phyloP scores from a whole-genome alignment of 2,113 vertebrate species.

The Melanerpes formicivorus region DNA sequence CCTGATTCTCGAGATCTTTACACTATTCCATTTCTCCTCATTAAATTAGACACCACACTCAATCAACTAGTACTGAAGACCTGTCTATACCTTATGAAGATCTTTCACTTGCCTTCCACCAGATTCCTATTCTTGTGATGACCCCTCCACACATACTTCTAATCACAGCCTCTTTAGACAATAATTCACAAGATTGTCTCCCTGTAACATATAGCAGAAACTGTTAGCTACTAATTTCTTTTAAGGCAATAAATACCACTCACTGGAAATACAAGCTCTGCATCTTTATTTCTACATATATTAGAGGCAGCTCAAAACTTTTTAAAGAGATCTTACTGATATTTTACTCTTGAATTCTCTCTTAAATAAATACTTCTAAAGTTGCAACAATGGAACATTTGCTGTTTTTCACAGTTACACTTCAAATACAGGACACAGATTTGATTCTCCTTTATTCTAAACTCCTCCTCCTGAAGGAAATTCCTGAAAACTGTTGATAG shows the following conservation, averaged over 20 bases:
- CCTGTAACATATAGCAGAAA: background rate
- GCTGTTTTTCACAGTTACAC: background rate
- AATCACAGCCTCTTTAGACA: background rate
- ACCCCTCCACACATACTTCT: background rate
- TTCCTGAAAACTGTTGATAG: background rate
- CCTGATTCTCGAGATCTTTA: background rate
- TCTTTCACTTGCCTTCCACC: background rate
- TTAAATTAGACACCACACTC: background rate
- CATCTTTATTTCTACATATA: background rate
- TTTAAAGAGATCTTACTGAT: background rate
- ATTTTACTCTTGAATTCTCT: background rate
- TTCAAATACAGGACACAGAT: background rate
- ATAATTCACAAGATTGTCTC: background rate
- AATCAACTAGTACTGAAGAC: background rate
- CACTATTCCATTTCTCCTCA: background rate
- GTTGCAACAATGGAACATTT: background rate
- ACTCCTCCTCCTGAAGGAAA: background rate
- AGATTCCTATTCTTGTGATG: background rate
- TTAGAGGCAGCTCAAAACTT: background rate
- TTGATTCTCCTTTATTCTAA: background rate
- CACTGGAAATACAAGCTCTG: background rate
- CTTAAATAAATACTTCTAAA: background rate
- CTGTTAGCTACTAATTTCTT: fast-evolving
- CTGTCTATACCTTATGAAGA: background rate
- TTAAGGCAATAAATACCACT: background rate